A percentile compares a stretch with the other conserved stretches of the same genome.
These are phyloP conservation scores for Brachypalpus laphriformis DNA, from an alignment of 2,888 invertebrate genomes.

Conservation along the genomic window DNA sequence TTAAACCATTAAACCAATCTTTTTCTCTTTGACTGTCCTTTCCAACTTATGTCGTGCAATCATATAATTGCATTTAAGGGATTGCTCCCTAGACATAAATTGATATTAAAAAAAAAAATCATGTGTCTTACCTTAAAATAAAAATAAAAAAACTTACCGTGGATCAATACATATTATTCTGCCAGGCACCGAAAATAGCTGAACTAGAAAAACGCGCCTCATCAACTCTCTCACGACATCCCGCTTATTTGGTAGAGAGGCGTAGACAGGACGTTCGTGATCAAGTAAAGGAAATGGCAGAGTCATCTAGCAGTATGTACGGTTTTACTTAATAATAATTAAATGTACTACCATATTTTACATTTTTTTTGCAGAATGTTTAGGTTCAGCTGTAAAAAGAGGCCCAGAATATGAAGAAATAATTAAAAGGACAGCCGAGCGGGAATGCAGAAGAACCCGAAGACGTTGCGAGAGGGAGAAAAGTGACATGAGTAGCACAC, in stretches of 20 bases:
- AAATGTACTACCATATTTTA: neutral
- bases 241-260: slow-evolving; percentile 90
- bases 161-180: slow-evolving; percentile 4
- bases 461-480: slow-evolving; percentile 91
- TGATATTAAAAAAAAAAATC: too few relatives aligned
- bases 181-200: slow-evolving; percentile 87
- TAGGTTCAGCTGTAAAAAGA: slow-evolving; percentile 79
- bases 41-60: too few relatives aligned
- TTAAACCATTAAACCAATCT: too few relatives aligned
- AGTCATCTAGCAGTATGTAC: slow-evolving; percentile 84
- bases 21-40: too few relatives aligned
- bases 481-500: slow-evolving; percentile 84
- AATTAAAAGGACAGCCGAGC: slow-evolving; percentile 92
- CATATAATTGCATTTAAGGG: too few relatives aligned
- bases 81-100: too few relatives aligned
- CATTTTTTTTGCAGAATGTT: slow-evolving; percentile 70
- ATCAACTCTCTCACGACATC: slow-evolving; percentile 88
- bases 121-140: neutral
- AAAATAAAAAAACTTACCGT: neutral
- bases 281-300: slow-evolving; percentile 95
- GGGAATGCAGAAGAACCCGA: slow-evolving; percentile 95
- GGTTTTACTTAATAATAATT: neutral
- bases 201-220: slow-evolving; percentile 91
- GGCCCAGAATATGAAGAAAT: slow-evolving; percentile 87
- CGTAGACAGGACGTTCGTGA: slow-evolving; percentile 96